phyloP scores from a whole-genome alignment of 2,113 vertebrate species.

The Ctenomys sociabilis region DNA sequence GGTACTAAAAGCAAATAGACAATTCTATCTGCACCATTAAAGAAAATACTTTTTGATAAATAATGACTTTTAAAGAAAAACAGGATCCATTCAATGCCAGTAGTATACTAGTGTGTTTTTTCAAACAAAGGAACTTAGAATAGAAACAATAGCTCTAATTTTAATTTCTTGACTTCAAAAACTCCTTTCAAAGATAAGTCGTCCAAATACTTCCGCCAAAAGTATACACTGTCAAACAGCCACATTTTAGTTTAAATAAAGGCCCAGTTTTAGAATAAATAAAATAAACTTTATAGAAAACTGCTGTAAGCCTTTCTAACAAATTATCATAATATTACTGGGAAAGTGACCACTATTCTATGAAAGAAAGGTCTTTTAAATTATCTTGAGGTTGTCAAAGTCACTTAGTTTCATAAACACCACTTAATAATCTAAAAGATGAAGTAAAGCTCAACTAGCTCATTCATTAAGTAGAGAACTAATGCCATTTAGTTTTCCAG shows the following conservation, averaged over 20 bases:
- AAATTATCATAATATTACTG: background rate
- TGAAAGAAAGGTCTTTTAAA: slow-evolving; percentile 57
- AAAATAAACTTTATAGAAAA: slow-evolving; percentile 50
- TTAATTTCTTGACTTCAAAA: slow-evolving; percentile 58
- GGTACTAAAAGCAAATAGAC: slow-evolving; percentile 18
- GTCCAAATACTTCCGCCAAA: slow-evolving; percentile 31
- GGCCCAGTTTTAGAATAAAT: slow-evolving; percentile 14
- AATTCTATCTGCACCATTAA: background rate
- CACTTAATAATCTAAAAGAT: slow-evolving; percentile 26
- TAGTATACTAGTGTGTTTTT: background rate
- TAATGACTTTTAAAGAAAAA: slow-evolving; percentile 44
- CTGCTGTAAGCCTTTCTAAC: background rate
- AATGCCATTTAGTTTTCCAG: slow-evolving; percentile 12
- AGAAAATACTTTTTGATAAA: slow-evolving; percentile 21
- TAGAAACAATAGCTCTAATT: slow-evolving; percentile 37
- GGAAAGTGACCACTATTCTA: background rate
- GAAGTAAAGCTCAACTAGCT: slow-evolving; percentile 19
- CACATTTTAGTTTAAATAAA: slow-evolving; percentile 26
- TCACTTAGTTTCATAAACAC: slow-evolving; percentile 56
- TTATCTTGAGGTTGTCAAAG: background rate
- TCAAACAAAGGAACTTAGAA: slow-evolving; percentile 49
- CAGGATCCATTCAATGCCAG: background rate
- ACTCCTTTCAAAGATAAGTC: slow-evolving; percentile 31
- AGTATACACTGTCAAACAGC: background rate
- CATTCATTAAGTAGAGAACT: background rate